Evolutionary conservation across 2,797 vertebrate genomes (phyloP).

Genomic region (Yasuhikotakia modesta): DNA sequence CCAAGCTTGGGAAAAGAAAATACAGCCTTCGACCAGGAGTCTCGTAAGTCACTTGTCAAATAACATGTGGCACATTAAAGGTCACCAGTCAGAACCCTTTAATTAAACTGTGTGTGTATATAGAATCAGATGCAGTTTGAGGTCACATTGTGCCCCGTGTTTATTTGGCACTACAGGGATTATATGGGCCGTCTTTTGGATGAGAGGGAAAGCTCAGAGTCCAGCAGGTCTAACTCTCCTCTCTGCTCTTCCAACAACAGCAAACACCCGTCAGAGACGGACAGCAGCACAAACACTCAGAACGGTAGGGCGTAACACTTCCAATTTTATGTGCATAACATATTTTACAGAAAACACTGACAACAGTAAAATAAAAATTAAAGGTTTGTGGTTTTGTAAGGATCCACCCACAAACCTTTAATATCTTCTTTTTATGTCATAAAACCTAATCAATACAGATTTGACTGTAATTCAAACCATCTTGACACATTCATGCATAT

Average conservation of each 20-base stretch:
- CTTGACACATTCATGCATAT: too few relatives aligned
- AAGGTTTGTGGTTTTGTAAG: too few relatives aligned
- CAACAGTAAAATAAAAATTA: too few relatives aligned
- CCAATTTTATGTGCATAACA: too few relatives aligned
- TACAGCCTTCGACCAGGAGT: slow-evolving; percentile 95
- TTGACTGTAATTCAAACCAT: too few relatives aligned
- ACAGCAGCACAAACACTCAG: slow-evolving; percentile 86
- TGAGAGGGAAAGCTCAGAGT: slow-evolving; percentile 89
- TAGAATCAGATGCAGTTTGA: not conserved
- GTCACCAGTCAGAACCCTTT: slow-evolving; percentile 14
- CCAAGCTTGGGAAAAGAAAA: slow-evolving; percentile 96
- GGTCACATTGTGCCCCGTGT: slow-evolving; percentile 16
- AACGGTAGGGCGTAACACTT: slow-evolving; percentile 82
- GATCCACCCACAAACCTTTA: too few relatives aligned
- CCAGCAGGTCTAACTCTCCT: slow-evolving; percentile 85
- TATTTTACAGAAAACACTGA: too few relatives aligned
- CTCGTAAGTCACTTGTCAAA: slow-evolving; percentile 82
- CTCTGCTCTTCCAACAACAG: slow-evolving; percentile 88
- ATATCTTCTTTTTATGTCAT: too few relatives aligned
- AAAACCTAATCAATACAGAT: too few relatives aligned
- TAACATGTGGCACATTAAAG: slow-evolving; percentile 30
- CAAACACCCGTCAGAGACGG: slow-evolving; percentile 87
- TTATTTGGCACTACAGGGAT: slow-evolving; percentile 77
- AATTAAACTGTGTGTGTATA: slow-evolving; percentile 25
- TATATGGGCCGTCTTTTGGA: slow-evolving; percentile 93